Percentiles rank a stretch among this genome's conserved stretches.
Evolutionary conservation across 2,797 vertebrate genomes (phyloP).

Genomic region (Platalea minor): DNA sequence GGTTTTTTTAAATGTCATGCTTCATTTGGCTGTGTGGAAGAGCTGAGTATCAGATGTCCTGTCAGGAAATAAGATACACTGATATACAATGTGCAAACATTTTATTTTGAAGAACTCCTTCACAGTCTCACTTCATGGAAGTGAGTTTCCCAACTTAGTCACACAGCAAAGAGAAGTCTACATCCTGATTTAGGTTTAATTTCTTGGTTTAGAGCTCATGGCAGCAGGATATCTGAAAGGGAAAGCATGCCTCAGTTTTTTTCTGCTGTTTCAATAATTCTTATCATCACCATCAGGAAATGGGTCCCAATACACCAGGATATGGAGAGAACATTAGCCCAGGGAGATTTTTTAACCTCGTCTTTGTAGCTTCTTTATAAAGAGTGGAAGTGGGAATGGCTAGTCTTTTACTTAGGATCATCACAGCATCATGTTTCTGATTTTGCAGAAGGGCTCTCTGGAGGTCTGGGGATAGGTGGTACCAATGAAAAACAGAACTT

Average conservation of each 20-base stretch:
- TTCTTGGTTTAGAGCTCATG: slow-evolving; percentile 37
- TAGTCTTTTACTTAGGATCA: not conserved
- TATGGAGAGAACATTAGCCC: not conserved
- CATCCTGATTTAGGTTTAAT: slow-evolving; percentile 37
- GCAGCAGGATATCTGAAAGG: slow-evolving; percentile 6
- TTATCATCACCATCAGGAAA: not conserved
- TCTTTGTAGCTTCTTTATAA: not conserved
- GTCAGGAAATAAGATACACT: slow-evolving; percentile 62
- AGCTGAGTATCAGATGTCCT: slow-evolving; percentile 46
- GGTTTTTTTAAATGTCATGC: slow-evolving; percentile 56
- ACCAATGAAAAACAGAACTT: not conserved
- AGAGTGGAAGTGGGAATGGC: not conserved
- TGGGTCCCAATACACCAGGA: not conserved
- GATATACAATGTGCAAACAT: slow-evolving; percentile 56
- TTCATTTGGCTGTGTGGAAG: slow-evolving; percentile 56
- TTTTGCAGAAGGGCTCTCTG: not conserved
- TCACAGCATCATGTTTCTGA: not conserved
- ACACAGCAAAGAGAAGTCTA: slow-evolving; percentile 42
- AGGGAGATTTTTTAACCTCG: not conserved
- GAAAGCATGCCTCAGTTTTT: not conserved
- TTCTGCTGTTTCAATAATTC: not conserved
- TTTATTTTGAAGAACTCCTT: slow-evolving; percentile 60
- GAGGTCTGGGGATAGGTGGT: not conserved
- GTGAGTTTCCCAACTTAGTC: slow-evolving; percentile 44
- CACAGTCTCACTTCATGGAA: slow-evolving; percentile 43